Conservation (phyloP, 2,888 invertebrate species). For the Drosophila fungiperda region DNA sequence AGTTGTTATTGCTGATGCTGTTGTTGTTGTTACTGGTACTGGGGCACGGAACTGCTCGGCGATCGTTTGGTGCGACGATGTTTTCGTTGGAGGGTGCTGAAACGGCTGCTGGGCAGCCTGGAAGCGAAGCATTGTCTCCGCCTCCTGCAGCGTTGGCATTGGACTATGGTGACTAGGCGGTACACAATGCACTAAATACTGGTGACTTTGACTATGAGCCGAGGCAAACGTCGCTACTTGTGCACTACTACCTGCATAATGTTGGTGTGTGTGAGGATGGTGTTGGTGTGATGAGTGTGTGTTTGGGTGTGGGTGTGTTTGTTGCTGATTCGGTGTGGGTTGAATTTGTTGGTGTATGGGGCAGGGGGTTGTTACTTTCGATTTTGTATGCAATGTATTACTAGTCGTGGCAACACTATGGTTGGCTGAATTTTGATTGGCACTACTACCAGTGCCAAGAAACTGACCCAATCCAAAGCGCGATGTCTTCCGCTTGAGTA, state of each 20-base stretch:
- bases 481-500: slow-evolving; percentile 96
- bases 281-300: slow-evolving; percentile 22
- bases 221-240: slow-evolving; percentile 81
- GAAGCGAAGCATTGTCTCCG: slow-evolving; percentile 73
- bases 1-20: slow-evolving; percentile 15
- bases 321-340: slow-evolving; percentile 21
- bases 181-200: slow-evolving; percentile 83
- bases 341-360: slow-evolving; percentile 66
- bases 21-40: slow-evolving; percentile 10
- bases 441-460: slow-evolving; percentile 86
- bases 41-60: slow-evolving; percentile 20
- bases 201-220: slow-evolving; percentile 83
- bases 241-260: slow-evolving; percentile 78
- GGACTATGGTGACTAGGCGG: slow-evolving; percentile 82
- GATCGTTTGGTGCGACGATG: slow-evolving; percentile 32
- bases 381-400: slow-evolving; percentile 79
- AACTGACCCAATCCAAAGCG: slow-evolving; percentile 96
- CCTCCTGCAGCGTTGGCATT: slow-evolving; percentile 82
- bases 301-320: slow-evolving; percentile 33
- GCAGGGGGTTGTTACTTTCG: slow-evolving; percentile 58
- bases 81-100: slow-evolving; percentile 36
- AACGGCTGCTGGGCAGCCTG: slow-evolving; percentile 63
- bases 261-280: slow-evolving; percentile 44
- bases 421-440: slow-evolving; percentile 82
- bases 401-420: slow-evolving; percentile 77